These are phyloP conservation scores for Danio choprae DNA, from an alignment of 2,797 vertebrate species.

Conservation along the genomic window DNA sequence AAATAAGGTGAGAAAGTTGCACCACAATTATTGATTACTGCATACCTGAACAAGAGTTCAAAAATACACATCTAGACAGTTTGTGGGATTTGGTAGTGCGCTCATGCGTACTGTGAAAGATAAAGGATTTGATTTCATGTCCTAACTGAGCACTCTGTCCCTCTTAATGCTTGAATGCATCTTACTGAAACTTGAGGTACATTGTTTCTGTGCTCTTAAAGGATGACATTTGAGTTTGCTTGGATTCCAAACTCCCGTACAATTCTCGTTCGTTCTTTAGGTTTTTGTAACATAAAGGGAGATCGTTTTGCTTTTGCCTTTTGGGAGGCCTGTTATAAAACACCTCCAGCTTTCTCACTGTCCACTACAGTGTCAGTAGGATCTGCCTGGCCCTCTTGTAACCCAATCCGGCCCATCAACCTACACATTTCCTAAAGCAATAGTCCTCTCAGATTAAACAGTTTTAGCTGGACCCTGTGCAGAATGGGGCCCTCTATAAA, in stretches of 20 bases:
- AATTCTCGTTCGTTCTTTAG: conserved; percentile 19
- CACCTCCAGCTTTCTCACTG: conserved; percentile 28
- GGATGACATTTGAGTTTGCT: conserved; percentile 28
- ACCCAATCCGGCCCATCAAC: conserved; percentile 31
- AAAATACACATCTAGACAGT: neutral
- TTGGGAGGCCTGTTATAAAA: conserved; percentile 46
- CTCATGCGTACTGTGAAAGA: neutral
- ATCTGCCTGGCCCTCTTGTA: conserved; percentile 33
- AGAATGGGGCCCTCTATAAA: conserved; percentile 37
- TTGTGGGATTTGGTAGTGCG: neutral
- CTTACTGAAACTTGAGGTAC: conserved; percentile 32
- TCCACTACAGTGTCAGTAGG: conserved; percentile 37
- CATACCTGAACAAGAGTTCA: neutral
- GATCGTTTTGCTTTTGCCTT: conserved; percentile 28
- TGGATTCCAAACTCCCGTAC: conserved; percentile 9
- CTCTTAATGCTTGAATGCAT: conserved; percentile 41
- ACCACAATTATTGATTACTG: neutral
- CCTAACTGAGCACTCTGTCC: conserved; percentile 12
- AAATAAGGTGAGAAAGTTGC: neutral
- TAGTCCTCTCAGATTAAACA: conserved; percentile 21
- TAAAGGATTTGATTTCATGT: conserved; percentile 30
- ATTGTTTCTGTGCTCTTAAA: conserved; percentile 32
- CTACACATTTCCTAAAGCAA: conserved; percentile 45
- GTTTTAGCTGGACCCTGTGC: conserved; percentile 23
- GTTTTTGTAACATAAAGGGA: neutral